These are phyloP conservation scores for Epinotia bilunana DNA, from an alignment of 2,888 invertebrate species.

Conservation along the genomic window DNA sequence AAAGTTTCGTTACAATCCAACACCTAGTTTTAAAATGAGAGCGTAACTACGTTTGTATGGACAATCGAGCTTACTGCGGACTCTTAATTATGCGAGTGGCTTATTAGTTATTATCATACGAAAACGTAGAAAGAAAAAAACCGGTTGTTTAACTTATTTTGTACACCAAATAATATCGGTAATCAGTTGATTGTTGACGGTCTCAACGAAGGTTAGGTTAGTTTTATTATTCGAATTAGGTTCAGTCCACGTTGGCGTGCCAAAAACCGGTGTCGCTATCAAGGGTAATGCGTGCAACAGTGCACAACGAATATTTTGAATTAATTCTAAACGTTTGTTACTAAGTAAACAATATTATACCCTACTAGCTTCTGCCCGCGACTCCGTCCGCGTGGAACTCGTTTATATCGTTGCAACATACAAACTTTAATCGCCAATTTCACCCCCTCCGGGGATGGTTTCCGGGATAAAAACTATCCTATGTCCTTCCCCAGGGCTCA, in stretches of 20 bases:
- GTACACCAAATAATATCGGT: neutral
- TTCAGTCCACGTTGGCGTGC: neutral
- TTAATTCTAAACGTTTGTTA: constrained; percentile 6
- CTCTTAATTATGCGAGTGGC: neutral
- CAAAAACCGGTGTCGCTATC: constrained; percentile 15
- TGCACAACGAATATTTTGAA: constrained; percentile 2
- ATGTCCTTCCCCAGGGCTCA: too few species aligned
- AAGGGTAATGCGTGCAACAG: constrained; percentile 23
- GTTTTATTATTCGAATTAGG: constrained; percentile 7
- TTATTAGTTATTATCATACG: neutral
- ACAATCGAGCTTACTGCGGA: too few species aligned
- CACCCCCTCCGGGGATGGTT: too few species aligned
- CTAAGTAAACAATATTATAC: too few species aligned
- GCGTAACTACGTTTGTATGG: too few species aligned
- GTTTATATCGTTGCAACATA: too few species aligned
- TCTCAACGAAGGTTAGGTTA: constrained; percentile 9
- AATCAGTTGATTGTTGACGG: neutral
- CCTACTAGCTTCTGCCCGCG: too few species aligned
- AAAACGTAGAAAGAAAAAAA: neutral
- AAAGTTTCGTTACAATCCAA: too few species aligned
- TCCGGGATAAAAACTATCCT: too few species aligned
- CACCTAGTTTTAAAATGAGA: too few species aligned
- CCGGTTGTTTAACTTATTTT: neutral
- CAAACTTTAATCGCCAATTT: too few species aligned
- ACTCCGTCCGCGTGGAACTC: too few species aligned